A percentile compares a stretch with the other conserved stretches of the same genome.
Evolutionary conservation across 2,888 invertebrate species (phyloP).

Genomic region (Stenurella melanura): DNA sequence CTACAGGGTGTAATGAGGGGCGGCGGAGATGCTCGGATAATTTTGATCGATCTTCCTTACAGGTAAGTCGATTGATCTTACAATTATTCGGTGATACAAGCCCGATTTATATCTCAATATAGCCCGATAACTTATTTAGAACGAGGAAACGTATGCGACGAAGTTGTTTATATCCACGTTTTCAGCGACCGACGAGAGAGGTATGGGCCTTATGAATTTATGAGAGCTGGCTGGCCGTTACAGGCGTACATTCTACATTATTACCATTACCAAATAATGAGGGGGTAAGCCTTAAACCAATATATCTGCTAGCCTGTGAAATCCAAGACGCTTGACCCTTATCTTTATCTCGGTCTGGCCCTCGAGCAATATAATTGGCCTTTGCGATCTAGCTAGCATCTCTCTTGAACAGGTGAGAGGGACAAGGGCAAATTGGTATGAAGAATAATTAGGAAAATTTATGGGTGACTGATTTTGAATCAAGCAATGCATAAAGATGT

Average conservation of each 20-base stretch:
- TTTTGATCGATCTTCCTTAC: too few relatives aligned
- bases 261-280: slow-evolving; percentile 57
- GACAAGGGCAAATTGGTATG: slow-evolving; percentile 22
- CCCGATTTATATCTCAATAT: background rate
- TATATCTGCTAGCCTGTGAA: slow-evolving; percentile 49
- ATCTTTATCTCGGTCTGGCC: slow-evolving; percentile 47
- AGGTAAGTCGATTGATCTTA: too few relatives aligned
- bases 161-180: slow-evolving; percentile 32
- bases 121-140: slow-evolving; percentile 29
- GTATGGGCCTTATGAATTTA: slow-evolving; percentile 41
- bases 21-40: too few relatives aligned
- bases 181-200: slow-evolving; percentile 29
- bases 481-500: too few relatives aligned
- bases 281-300: slow-evolving; percentile 30
- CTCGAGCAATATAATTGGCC: slow-evolving; percentile 53
- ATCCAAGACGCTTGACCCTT: slow-evolving; percentile 57
- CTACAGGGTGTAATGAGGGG: too few relatives aligned
- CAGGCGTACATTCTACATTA: slow-evolving; percentile 19
- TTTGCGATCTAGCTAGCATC: slow-evolving; percentile 49
- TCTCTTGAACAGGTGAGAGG: slow-evolving; percentile 50
- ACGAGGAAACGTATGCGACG: slow-evolving; percentile 36
- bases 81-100: background rate
- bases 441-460: too few relatives aligned
- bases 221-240: slow-evolving; percentile 19
- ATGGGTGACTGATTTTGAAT: too few relatives aligned